These are phyloP conservation scores for Helobdella robusta DNA, from an alignment of 2,888 invertebrate species.

Conservation along the genomic window DNA sequence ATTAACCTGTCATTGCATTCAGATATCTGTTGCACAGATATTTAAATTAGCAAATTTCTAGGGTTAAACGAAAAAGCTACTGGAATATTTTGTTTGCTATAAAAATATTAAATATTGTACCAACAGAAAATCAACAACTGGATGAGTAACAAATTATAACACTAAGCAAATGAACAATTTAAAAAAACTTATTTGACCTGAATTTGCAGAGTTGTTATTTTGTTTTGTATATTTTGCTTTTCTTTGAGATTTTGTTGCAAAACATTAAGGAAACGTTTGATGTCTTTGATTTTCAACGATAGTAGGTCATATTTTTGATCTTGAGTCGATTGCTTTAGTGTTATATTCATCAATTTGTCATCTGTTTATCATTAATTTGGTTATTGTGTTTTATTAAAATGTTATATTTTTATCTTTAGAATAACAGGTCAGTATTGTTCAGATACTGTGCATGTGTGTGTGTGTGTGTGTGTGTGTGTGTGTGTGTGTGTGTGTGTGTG, in stretches of 20 bases:
- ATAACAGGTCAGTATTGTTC: no score
- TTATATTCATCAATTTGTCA: constrained; percentile 47
- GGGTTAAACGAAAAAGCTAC: no score
- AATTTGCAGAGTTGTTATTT: constrained; percentile 46
- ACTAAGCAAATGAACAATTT: background rate
- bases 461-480: no score
- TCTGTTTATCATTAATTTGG: no score
- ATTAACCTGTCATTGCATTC: constrained; percentile 48
- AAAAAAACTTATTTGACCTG: constrained; percentile 38
- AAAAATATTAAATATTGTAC: no score
- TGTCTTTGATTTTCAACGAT: constrained; percentile 44
- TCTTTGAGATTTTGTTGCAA: constrained; percentile 42
- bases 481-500: no score
- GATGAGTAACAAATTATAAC: background rate
- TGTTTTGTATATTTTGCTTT: constrained; percentile 40
- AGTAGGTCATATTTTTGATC: constrained; percentile 50
- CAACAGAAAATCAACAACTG: background rate
- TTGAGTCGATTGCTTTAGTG: constrained; percentile 45
- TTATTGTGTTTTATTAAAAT: no score
- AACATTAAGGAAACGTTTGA: constrained; percentile 43
- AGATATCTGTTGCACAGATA: constrained; percentile 42
- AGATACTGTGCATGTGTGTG: no score
- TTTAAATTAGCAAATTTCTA: no score
- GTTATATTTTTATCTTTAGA: no score
- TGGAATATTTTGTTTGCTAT: no score